Base-by-base conservation (phyloP, 2,888 invertebrate species). In the Liodrosophila aerea region DNA sequence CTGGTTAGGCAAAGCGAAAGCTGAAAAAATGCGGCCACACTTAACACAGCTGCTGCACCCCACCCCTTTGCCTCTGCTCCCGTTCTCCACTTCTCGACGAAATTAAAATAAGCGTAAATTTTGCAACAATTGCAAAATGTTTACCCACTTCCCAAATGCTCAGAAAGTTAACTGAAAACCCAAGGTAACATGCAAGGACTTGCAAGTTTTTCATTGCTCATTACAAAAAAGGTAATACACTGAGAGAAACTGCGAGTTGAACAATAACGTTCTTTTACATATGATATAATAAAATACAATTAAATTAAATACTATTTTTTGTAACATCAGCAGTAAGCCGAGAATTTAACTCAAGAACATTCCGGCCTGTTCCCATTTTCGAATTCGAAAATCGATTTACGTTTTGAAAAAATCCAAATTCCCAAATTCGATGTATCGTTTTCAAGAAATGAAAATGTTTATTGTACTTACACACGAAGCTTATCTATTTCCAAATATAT, bases 91-190 rank as follows among this genome's bases (percentile, higher is more conserved):
- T 18, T 9, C 37, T 3, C 16, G 22, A 22, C 22, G n/a, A 77
- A 76, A 86, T 82, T 77, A 73, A 80, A 76, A 87, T 56, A 51
- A 80, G 83, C 82, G 86, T 77, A 88, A 84, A 88, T 88, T 89
- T 87, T 86, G 88, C 89, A 87, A 85, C 87, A 87, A 88, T 77
- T 88, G 88, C 89, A 87, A 86, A 88, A 86, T 78, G 51, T 49
- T 64, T 51, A 44, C 44, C 30, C 30, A 36, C 33, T 41, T 41
- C 49, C 7, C 7, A 11, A 22, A 22, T 13, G 33, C 41, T 11
- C 13, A 47, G 5, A 22, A 22, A 22, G 22, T 5, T 22, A 66
- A 11, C 29, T 53, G 34, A 27, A 22, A 22, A 12, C 36, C 45
- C 18, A 62, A 68, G 53, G 31, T 49, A 16, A 37, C 13, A 34